Percentiles rank a stretch among this genome's conserved stretches.
phyloP scores from a whole-genome alignment of 1,140 invertebrate genomes.

The Aethina tumida region DNA sequence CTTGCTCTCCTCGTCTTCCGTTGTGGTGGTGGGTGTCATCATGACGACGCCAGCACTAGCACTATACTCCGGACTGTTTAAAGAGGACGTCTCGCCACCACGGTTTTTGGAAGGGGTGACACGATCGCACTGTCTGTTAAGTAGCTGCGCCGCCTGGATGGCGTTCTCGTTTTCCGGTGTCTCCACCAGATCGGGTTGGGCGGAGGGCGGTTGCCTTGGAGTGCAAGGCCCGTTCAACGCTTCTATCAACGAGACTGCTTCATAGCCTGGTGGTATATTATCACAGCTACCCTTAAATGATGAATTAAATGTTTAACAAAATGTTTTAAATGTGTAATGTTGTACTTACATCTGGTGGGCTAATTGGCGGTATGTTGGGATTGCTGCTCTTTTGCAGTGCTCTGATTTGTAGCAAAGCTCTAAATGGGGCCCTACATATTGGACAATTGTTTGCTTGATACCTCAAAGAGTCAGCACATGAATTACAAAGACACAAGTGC shows the following conservation, averaged over 20 bases:
- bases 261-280: constrained; percentile 87
- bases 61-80: constrained; percentile 38
- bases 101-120: constrained; percentile 24
- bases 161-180: constrained; percentile 35
- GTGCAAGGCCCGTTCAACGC: constrained; percentile 90
- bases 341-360: constrained; percentile 41
- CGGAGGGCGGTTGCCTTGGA: constrained; percentile 44
- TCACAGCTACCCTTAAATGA: constrained; percentile 45
- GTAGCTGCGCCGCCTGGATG: constrained; percentile 52
- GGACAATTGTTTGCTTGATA: constrained; percentile 98
- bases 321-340: neutral
- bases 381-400: constrained; percentile 75
- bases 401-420: constrained; percentile 90
- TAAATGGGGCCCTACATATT: constrained; percentile 94
- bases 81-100: constrained; percentile 25
- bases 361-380: constrained; percentile 38
- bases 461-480: constrained; percentile 90
- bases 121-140: constrained; percentile 46
- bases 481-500: constrained; percentile 95
- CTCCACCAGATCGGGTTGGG: constrained; percentile 42
- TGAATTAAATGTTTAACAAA: neutral
- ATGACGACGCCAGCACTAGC: constrained; percentile 54
- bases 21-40: constrained; percentile 41
- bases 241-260: constrained; percentile 92
- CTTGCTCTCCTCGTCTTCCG: constrained; percentile 44